phyloP scores from a whole-genome alignment of 2,888 invertebrate species.

The Machimus atricapillus region DNA sequence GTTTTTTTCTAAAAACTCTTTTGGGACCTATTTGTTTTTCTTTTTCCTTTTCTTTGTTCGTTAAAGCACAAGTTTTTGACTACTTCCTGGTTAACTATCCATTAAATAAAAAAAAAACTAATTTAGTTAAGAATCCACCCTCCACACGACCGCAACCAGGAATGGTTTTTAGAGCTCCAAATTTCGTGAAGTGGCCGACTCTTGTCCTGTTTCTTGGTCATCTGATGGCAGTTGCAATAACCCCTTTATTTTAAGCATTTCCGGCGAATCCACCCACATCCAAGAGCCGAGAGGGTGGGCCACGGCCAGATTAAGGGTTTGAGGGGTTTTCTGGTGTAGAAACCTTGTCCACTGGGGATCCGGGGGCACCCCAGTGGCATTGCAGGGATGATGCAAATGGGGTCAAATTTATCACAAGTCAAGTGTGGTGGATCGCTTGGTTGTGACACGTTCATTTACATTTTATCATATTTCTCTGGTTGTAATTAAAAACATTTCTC shows the following conservation, averaged over 20 bases:
- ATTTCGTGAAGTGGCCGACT: background rate
- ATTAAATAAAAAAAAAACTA: too few relatives aligned
- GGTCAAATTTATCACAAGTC: slow-evolving; percentile 10
- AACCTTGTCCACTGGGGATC: background rate
- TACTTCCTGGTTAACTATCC: too few relatives aligned
- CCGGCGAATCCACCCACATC: background rate
- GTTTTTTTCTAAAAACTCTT: too few relatives aligned
- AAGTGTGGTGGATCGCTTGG: background rate
- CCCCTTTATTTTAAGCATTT: background rate
- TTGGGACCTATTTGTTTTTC: too few relatives aligned
- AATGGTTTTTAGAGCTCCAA: background rate
- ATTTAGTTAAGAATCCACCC: too few relatives aligned
- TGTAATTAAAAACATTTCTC: slow-evolving; percentile 21
- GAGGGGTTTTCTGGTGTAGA: background rate
- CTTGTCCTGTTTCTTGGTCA: background rate
- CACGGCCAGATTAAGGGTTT: background rate
- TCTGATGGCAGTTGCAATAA: background rate
- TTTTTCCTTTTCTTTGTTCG: too few relatives aligned
- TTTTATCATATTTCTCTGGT: slow-evolving; percentile 24
- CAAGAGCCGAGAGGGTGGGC: too few relatives aligned
- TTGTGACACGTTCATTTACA: slow-evolving; percentile 20
- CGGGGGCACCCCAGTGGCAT: background rate
- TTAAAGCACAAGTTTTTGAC: too few relatives aligned
- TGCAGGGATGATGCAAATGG: background rate
- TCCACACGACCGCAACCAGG: too few relatives aligned